phyloP scores from a whole-genome alignment of 2,888 invertebrate genomes.

The Lampropteryx suffumata region DNA sequence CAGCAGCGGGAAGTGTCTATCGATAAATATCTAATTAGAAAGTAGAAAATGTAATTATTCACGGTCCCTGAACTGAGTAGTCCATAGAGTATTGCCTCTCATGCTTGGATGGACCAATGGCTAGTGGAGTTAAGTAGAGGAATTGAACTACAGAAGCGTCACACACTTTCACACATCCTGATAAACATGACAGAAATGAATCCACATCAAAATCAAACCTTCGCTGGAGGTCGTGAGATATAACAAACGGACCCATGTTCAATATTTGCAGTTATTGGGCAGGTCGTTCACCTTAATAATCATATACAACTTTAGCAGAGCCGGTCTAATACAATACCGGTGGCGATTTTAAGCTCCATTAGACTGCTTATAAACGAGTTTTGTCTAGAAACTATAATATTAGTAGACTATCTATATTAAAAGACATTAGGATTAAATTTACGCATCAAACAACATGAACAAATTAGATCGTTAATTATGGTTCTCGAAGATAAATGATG shows the following conservation, averaged over 20 bases:
- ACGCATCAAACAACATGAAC: too few species aligned
- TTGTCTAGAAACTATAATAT: too few species aligned
- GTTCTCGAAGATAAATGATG: too few species aligned
- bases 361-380: constrained; percentile 2
- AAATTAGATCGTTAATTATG: too few species aligned
- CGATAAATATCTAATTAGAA: constrained; percentile 60
- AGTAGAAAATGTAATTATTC: constrained; percentile 60
- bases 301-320: constrained; percentile 14
- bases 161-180: too few species aligned
- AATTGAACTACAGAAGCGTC: too few species aligned
- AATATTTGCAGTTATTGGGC: constrained; percentile 45
- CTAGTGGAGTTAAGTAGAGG: constrained; percentile 1
- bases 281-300: constrained; percentile 51
- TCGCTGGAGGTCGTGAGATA: constrained; percentile 18
- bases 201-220: not conserved
- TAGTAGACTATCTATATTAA: too few species aligned
- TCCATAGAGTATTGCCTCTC: constrained; percentile 28
- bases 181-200: not conserved
- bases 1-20: constrained; percentile 38
- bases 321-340: constrained; percentile 19
- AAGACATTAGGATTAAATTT: too few species aligned
- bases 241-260: constrained; percentile 31
- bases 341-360: constrained; percentile 18
- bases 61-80: constrained; percentile 31
- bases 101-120: constrained; percentile 21